These are phyloP conservation scores for Chitala chitala DNA, from an alignment of 2,113 vertebrate genomes.

Conservation along the genomic window DNA sequence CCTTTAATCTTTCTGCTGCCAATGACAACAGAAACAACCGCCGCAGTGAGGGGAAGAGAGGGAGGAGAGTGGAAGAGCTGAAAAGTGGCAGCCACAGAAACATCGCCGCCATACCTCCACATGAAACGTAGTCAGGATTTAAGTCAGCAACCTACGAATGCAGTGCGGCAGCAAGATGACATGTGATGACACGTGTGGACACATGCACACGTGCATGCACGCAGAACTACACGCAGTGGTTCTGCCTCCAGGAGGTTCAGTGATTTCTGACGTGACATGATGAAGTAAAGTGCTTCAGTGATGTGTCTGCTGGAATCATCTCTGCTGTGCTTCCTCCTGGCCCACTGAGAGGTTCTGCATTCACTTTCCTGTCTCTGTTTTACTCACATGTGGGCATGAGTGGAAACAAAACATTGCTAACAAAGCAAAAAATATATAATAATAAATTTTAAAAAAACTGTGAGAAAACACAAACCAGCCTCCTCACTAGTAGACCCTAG, in stretches of 20 bases:
- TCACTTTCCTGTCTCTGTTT: too few relatives aligned
- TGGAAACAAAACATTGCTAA: too few relatives aligned
- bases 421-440: too few relatives aligned
- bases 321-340: too few relatives aligned
- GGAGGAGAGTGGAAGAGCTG: not conserved
- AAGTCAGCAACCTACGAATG: not conserved
- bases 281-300: too few relatives aligned
- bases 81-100: slow-evolving; percentile 13
- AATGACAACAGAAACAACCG: slow-evolving; percentile 13
- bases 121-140: not conserved
- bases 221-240: too few relatives aligned
- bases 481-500: too few relatives aligned
- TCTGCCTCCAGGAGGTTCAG: not conserved
- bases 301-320: too few relatives aligned
- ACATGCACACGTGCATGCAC: not conserved
- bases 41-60: slow-evolving; percentile 8
- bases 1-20: slow-evolving; percentile 12
- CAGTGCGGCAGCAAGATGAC: not conserved
- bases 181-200: not conserved
- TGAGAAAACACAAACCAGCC: too few relatives aligned
- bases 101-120: not conserved
- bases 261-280: not conserved
- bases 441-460: too few relatives aligned
- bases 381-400: too few relatives aligned
- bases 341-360: too few relatives aligned